A percentile compares a stretch with the other conserved stretches of the same genome.
These are phyloP conservation scores for Drosophila trapezifrons DNA, from an alignment of 1,140 invertebrate species.

Conservation along the genomic window DNA sequence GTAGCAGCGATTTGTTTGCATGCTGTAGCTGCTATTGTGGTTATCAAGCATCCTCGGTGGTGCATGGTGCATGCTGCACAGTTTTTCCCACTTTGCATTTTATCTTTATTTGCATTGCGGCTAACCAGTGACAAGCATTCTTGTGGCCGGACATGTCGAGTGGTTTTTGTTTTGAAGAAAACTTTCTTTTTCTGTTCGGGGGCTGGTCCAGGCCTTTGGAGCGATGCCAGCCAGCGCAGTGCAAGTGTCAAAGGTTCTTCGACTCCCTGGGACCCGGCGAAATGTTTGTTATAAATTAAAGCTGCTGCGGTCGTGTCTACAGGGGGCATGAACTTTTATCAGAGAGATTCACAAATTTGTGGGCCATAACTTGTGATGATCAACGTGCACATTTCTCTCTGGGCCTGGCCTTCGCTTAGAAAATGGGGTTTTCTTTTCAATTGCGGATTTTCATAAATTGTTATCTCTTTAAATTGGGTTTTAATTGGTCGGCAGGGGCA, in stretches of 20 bases:
- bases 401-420: slow-evolving; percentile 25
- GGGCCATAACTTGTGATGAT: slow-evolving; percentile 21
- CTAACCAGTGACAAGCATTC: slow-evolving; percentile 51
- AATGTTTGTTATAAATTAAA: slow-evolving; percentile 58
- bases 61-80: slow-evolving; percentile 42
- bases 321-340: slow-evolving; percentile 44
- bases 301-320: slow-evolving; percentile 43
- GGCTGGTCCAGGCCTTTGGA: slow-evolving; percentile 12
- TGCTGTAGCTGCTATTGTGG: slow-evolving; percentile 37
- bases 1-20: slow-evolving; percentile 51
- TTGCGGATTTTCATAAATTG: slow-evolving; percentile 49
- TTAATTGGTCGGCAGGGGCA: slow-evolving; percentile 36
- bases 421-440: slow-evolving; percentile 23
- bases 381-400: neutral
- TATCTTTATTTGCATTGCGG: slow-evolving; percentile 55
- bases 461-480: slow-evolving; percentile 46
- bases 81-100: slow-evolving; percentile 54
- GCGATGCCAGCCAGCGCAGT: slow-evolving; percentile 23
- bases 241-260: slow-evolving; percentile 48
- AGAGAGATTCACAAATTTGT: slow-evolving; percentile 29
- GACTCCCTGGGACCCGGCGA: neutral
- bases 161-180: slow-evolving; percentile 51
- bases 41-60: slow-evolving; percentile 31
- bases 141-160: slow-evolving; percentile 51
- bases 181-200: slow-evolving; percentile 35